Conservation (phyloP, 1,140 invertebrate genomes). For the Drosophila neocordata region DNA sequence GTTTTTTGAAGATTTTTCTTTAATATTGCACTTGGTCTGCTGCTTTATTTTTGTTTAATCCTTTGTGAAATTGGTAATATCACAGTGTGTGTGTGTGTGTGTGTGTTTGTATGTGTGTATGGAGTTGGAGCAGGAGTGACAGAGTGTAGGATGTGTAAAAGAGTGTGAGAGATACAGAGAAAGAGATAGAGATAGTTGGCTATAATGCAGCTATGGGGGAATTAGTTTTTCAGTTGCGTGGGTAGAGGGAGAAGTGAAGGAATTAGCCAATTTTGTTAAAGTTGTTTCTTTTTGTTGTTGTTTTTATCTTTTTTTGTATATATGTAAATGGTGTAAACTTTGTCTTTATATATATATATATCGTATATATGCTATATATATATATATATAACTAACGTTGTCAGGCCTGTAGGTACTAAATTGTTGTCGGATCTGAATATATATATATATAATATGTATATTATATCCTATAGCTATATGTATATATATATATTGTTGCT, state of each 20-base stretch:
- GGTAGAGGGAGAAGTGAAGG: conserved; percentile 18
- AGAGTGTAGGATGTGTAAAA: conserved; percentile 22
- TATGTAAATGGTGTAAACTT: conserved; percentile 19
- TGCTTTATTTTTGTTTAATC: conserved; percentile 20
- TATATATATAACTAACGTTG: conserved; percentile 66
- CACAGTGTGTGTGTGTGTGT: conserved; percentile 63
- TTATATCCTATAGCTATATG: conserved; percentile 28
- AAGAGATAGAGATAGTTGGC: conserved; percentile 10
- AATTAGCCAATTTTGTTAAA: conserved; percentile 52
- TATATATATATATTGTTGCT: conserved; percentile 56
- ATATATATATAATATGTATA: conserved; percentile 13
- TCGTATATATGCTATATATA: conserved; percentile 52
- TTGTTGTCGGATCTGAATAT: conserved; percentile 58
- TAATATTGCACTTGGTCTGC: conserved; percentile 66
- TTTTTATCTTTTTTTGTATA: conserved; percentile 9
- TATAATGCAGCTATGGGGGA: conserved; percentile 28
- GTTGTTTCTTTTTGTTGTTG: conserved; percentile 40
- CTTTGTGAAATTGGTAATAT: conserved; percentile 74
- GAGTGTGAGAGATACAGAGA: not conserved
- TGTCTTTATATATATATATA: conserved; percentile 48
- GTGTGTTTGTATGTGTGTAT: conserved; percentile 7
- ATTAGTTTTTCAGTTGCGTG: conserved; percentile 40
- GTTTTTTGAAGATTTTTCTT: conserved; percentile 39
- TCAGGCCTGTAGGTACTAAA: conserved; percentile 81
- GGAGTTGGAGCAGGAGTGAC: conserved; percentile 31